Conservation (phyloP, 2,113 vertebrate species). For the Caranx melampygus region DNA sequence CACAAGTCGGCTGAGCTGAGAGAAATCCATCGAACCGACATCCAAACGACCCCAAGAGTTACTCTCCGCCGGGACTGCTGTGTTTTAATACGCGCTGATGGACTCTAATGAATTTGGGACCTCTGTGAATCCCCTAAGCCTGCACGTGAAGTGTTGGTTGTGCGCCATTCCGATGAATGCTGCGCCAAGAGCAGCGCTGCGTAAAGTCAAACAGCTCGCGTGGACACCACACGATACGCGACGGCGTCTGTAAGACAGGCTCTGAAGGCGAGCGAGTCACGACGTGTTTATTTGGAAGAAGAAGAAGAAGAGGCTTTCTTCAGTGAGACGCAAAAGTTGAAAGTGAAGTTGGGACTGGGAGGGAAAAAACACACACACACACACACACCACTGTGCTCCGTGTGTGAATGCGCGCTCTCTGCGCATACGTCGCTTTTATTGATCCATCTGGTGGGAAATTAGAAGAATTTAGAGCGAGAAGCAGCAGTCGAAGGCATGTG, state of each 20-base stretch:
- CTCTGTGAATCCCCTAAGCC: conserved; percentile 11
- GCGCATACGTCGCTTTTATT: conserved; percentile 17
- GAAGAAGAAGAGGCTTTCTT: background rate
- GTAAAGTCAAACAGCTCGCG: conserved; percentile 42
- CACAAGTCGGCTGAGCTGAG: conserved; percentile 50
- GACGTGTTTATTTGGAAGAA: conserved; percentile 1
- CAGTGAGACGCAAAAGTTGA: conserved; percentile 43
- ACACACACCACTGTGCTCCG: background rate
- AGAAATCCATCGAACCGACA: conserved; percentile 11
- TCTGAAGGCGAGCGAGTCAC: background rate
- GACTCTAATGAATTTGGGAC: conserved; percentile 38
- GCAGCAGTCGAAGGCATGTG: background rate
- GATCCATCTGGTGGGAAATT: background rate
- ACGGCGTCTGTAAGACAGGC: background rate
- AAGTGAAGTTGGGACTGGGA: conserved; percentile 57
- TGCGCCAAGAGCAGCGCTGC: conserved; percentile 61
- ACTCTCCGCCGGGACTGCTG: conserved; percentile 22
- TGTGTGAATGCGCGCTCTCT: conserved; percentile 21
- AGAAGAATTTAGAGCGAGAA: background rate
- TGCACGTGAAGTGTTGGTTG: conserved; percentile 24
- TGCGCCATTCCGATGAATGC: conserved; percentile 51
- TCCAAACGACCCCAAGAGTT: conserved; percentile 10
- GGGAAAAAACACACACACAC: background rate
- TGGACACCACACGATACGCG: conserved; percentile 5
- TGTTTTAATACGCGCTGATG: conserved; percentile 31